Base-by-base conservation (phyloP, 2,797 vertebrate species). In the Rhadinocentrus ornatus region DNA sequence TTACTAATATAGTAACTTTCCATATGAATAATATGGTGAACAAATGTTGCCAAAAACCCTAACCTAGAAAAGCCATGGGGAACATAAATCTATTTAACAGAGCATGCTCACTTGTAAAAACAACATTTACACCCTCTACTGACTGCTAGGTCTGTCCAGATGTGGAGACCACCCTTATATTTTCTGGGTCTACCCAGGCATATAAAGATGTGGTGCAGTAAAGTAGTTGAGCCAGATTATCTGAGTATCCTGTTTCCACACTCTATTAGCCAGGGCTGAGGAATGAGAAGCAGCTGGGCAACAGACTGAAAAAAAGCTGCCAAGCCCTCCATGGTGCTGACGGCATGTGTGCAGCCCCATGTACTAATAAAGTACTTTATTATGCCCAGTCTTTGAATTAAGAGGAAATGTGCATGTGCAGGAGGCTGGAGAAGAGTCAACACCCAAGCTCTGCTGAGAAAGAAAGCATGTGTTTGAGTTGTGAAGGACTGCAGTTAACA, bases 271-370 rank as follows among this genome's bases (percentile, higher is more conserved):
- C 77, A 58, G 66, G 62, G 57, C 29, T 2, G 64, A 84, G 70
- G 75, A 91, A 63, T 71, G 75, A 86, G 60, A 73, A 82, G 86
- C 90, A 91, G 87, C 88, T 90, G 89, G 86, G 78, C 55, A 78
- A 83, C 87, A 88, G 74, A 66, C 69, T 72, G 48, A 54, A 71
- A 59, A 41, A 10, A 81, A 22, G 27, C 71, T 81, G 91, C 81
- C 82, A 87, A 78, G 64, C 68, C 75, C 74, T 71, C 78, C 69
- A 65, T 63, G 76, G 81, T 60, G 65, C 77, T 85, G 85, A 86
- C 80, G 77, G 75, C 71, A 74, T 70, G 75, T 70, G 70, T 72
- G 82, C 66, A 59, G 73, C 69, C 53, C 55, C 69, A 62, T 79
- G 73, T 15, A 72, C 76, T 80, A 61, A 87, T 88, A 57, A 89